These are phyloP conservation scores for Muscina levida DNA, from an alignment of 2,888 invertebrate species.

Conservation along the genomic window DNA sequence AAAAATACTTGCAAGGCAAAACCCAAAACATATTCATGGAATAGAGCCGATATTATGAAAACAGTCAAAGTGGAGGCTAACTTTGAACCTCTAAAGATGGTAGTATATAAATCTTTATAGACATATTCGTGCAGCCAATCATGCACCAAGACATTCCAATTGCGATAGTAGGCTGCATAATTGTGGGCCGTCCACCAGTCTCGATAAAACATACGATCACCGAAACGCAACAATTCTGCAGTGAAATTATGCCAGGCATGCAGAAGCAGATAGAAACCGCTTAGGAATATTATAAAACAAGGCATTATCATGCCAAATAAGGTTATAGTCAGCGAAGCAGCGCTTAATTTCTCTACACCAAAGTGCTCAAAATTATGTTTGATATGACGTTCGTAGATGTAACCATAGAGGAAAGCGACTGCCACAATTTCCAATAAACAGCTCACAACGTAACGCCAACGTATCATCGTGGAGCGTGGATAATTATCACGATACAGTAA, in stretches of 20 bases:
- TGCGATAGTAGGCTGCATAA: conserved; percentile 92
- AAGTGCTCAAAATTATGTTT: conserved; percentile 81
- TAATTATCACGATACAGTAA: conserved; percentile 87
- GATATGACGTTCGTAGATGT: conserved; percentile 89
- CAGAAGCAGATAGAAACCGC: conserved; percentile 91
- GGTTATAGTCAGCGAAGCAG: conserved; percentile 81
- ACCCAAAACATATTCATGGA: conserved; percentile 93
- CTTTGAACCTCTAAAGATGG: conserved; percentile 80
- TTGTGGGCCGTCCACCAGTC: conserved; percentile 97
- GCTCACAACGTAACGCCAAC: conserved; percentile 87
- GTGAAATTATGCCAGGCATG: conserved; percentile 96
- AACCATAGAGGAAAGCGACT: conserved; percentile 90
- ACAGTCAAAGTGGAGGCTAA: conserved; percentile 83
- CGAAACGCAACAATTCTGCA: conserved; percentile 93
- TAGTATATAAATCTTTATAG: conserved; percentile 85
- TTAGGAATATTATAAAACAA: conserved; percentile 85
- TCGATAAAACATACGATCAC: conserved; percentile 91
- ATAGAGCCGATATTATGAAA: conserved; percentile 89
- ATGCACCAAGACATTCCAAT: conserved; percentile 97
- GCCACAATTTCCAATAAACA: conserved; percentile 88
- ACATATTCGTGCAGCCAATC: conserved; percentile 96
- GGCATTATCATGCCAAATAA: conserved; percentile 89
- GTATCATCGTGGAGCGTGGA: conserved; percentile 84
- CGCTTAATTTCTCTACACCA: conserved; percentile 76
- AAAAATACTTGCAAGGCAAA: conserved; percentile 92